These are phyloP conservation scores for Solenodon paradoxus DNA, from an alignment of 2,113 vertebrate species.

Conservation along the genomic window DNA sequence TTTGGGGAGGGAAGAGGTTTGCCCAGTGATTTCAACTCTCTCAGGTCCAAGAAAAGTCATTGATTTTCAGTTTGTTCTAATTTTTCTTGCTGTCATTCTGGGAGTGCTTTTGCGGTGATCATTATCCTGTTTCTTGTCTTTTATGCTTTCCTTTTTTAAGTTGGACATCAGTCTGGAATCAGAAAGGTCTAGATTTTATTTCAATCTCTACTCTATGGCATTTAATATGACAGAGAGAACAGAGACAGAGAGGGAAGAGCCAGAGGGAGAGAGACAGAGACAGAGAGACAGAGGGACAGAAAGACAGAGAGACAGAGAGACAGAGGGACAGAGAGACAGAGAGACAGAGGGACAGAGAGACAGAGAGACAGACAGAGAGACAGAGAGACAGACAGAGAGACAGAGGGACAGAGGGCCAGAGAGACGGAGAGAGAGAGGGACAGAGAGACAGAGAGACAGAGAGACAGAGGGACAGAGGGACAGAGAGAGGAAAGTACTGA, in stretches of 20 bases:
- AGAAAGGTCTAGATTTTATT: background rate
- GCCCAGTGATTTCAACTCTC: background rate
- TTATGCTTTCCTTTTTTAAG: background rate
- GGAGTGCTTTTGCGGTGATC: background rate
- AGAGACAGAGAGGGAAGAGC: too few relatives aligned
- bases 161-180: background rate
- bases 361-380: too few relatives aligned
- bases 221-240: too few relatives aligned
- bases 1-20: background rate
- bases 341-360: too few relatives aligned
- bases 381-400: too few relatives aligned
- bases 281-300: too few relatives aligned
- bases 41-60: background rate
- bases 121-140: background rate
- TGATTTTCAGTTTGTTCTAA: background rate
- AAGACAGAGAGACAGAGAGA: too few relatives aligned
- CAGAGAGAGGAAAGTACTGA: background rate
- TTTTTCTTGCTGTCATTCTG: background rate
- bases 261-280: too few relatives aligned
- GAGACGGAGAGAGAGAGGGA: too few relatives aligned
- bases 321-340: too few relatives aligned
- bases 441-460: background rate
- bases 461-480: background rate
- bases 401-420: too few relatives aligned
- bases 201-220: background rate